Evolutionary conservation across 2,888 invertebrate genomes (phyloP).

Genomic region (Allacma fusca): DNA sequence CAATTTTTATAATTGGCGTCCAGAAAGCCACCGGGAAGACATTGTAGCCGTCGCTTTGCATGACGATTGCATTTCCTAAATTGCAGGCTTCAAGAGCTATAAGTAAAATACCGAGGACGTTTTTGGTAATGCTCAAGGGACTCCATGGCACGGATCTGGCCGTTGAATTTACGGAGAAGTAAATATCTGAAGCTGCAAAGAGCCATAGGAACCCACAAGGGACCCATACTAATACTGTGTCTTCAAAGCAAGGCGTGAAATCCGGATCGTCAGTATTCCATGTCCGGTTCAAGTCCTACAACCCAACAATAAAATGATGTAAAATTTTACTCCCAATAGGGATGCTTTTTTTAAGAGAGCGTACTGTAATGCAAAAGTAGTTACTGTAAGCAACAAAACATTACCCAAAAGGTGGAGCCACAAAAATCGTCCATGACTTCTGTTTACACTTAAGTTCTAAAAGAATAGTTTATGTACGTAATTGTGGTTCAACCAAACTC

Average conservation of each 20-base stretch:
- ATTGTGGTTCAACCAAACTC: no score
- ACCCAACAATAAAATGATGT: no score
- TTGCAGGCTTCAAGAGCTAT: conserved; percentile 45
- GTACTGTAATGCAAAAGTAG: no score
- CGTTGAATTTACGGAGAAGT: conserved; percentile 51
- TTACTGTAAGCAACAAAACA: conserved; percentile 5
- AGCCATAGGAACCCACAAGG: conserved; percentile 87
- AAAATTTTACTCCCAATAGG: no score
- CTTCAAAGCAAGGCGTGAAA: conserved; percentile 90
- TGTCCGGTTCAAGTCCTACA: conserved; percentile 54
- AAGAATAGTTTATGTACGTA: no score
- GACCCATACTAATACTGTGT: conserved; percentile 87
- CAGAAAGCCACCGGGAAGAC: conserved; percentile 45
- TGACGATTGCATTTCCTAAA: conserved; percentile 29
- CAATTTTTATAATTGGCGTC: conserved; percentile 50
- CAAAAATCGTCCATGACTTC: conserved; percentile 44
- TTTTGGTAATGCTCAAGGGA: conserved; percentile 59
- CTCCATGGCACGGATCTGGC: conserved; percentile 60
- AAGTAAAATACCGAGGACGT: conserved; percentile 44
- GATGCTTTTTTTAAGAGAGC: no score
- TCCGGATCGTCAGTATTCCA: conserved; percentile 75
- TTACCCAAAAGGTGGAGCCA: conserved; percentile 48
- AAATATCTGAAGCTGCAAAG: conserved; percentile 74
- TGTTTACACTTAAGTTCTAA: no score
- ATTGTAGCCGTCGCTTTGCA: background rate